phyloP scores from a whole-genome alignment of 2,888 invertebrate genomes.

The Chironomus riparius region DNA sequence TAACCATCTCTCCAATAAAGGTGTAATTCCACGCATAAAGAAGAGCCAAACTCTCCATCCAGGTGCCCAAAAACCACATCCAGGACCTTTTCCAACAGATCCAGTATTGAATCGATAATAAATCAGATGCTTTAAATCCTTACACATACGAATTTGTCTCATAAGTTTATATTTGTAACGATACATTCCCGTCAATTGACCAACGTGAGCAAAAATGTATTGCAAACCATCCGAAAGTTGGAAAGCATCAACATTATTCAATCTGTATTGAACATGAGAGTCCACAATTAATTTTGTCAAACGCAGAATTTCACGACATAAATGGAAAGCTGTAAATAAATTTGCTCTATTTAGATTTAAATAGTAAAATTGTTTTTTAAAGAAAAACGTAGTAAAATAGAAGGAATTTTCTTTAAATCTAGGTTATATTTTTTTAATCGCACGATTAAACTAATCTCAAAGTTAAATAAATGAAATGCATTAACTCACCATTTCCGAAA shows the following conservation, averaged over 20 bases:
- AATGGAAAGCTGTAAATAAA: slow-evolving; percentile 75
- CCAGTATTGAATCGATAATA: slow-evolving; percentile 99
- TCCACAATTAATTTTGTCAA: slow-evolving; percentile 97
- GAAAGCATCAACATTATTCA: slow-evolving; percentile 99
- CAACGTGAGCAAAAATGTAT: slow-evolving; percentile 98
- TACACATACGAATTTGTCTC: slow-evolving; percentile 99
- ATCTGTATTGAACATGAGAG: slow-evolving; percentile 96
- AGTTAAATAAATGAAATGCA: not conserved
- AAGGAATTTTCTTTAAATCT: not conserved
- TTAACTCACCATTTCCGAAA: slow-evolving; percentile 74
- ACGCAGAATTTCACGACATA: slow-evolving; percentile 97
- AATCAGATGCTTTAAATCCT: slow-evolving; percentile 97
- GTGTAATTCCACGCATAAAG: slow-evolving; percentile 98
- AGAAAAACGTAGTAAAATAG: no score
- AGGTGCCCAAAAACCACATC: slow-evolving; percentile 97
- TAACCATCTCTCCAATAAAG: slow-evolving; percentile 95
- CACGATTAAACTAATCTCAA: not conserved
- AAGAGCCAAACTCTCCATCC: slow-evolving; percentile 99
- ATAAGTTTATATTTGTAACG: slow-evolving; percentile 97
- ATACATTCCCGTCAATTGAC: slow-evolving; percentile 99
- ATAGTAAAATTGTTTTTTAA: no score
- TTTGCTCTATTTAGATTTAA: no score
- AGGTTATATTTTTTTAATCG: not conserved
- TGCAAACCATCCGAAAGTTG: slow-evolving; percentile 96
- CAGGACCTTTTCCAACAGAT: slow-evolving; percentile 96